These are phyloP conservation scores for Grallaria varia DNA, from an alignment of 2,113 vertebrate genomes.

Conservation along the genomic window DNA sequence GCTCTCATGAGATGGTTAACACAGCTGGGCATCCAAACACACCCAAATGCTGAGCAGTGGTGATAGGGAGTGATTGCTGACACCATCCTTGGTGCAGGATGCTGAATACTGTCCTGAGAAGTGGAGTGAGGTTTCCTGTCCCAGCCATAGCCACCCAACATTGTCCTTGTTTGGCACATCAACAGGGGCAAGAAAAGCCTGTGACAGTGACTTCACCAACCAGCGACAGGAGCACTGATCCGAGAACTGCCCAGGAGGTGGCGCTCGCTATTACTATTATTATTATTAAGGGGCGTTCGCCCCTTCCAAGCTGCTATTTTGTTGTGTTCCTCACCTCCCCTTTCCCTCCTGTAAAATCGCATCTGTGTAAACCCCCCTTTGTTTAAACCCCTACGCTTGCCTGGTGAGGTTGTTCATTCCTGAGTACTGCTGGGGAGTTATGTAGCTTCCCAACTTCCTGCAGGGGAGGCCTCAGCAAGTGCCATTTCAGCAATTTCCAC, in stretches of 20 bases:
- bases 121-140: fast-evolving
- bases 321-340: neutral
- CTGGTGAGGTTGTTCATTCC: neutral
- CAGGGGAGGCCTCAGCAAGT: neutral
- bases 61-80: neutral
- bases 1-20: neutral
- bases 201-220: neutral
- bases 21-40: neutral
- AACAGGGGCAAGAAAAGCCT: neutral
- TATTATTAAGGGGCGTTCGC: too few relatives aligned
- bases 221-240: neutral
- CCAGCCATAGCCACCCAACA: neutral
- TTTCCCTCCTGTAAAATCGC: neutral
- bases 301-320: neutral
- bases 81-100: neutral
- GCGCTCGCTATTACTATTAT: neutral
- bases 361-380: neutral
- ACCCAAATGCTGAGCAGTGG: neutral
- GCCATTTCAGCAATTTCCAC: neutral
- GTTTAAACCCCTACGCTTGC: neutral
- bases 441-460: neutral
- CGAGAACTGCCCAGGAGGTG: neutral
- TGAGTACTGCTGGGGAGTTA: neutral
- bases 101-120: fast-evolving
- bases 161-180: neutral